Conservation (phyloP, 2,888 invertebrate species). For the Stratiomys singularior region DNA sequence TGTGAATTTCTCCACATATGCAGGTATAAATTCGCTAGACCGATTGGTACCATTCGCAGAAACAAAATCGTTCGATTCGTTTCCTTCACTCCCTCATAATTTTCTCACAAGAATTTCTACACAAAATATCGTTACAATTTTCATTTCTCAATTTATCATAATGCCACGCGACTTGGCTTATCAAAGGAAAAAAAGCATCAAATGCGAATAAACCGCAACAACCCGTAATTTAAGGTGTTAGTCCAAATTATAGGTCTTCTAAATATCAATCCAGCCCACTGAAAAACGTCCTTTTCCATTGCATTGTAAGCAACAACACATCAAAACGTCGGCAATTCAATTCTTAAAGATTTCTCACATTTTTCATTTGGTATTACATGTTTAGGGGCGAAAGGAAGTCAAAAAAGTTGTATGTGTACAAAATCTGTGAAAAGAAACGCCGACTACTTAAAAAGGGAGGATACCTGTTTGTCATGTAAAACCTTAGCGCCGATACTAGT, state of each 20-base stretch:
- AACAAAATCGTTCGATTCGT: not conserved
- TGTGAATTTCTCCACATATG: too few species aligned
- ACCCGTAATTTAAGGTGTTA: slow-evolving; percentile 38
- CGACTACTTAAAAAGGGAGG: not conserved
- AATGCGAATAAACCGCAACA: slow-evolving; percentile 39
- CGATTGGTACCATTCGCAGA: slow-evolving; percentile 4
- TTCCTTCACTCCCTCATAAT: not conserved
- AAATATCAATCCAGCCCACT: slow-evolving; percentile 28
- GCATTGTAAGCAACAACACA: not conserved
- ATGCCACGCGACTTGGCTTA: slow-evolving; percentile 39
- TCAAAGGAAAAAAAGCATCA: slow-evolving; percentile 13
- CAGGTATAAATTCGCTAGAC: not conserved
- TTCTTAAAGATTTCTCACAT: slow-evolving; percentile 25
- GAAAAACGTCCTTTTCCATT: not conserved
- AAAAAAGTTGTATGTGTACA: not conserved
- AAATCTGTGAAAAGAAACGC: slow-evolving; percentile 18
- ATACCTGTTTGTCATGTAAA: slow-evolving; percentile 14
- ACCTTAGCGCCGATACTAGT: not conserved
- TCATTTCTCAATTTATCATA: slow-evolving; percentile 32
- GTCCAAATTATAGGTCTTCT: slow-evolving; percentile 42
- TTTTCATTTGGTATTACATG: slow-evolving; percentile 26
- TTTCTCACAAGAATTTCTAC: not conserved
- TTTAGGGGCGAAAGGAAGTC: not conserved
- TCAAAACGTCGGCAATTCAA: not conserved
- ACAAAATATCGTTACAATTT: slow-evolving; percentile 4